Conservation (phyloP, 2,888 invertebrate genomes). For the Tryphoninae sp. region DNA sequence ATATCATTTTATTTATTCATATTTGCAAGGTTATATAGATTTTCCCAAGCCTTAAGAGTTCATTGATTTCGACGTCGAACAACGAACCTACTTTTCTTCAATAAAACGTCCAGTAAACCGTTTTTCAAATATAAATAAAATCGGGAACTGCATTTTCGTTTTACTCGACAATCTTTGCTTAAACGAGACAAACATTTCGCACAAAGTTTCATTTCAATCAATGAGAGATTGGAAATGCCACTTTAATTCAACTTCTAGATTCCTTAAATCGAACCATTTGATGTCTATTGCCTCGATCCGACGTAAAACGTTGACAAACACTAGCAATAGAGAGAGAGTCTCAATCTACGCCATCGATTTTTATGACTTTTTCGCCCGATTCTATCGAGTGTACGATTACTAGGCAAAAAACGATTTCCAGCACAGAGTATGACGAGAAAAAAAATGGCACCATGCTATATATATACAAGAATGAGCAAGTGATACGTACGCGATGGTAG, state of each 20-base stretch:
- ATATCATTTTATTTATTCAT: too few species aligned
- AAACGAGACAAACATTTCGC: background rate
- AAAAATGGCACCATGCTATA: constrained; percentile 5
- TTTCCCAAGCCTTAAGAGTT: too few species aligned
- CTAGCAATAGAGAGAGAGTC: constrained; percentile 8
- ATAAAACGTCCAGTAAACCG: too few species aligned
- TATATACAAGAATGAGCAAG: constrained; percentile 41
- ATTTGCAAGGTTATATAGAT: too few species aligned
- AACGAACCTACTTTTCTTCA: too few species aligned
- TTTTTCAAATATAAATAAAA: too few species aligned
- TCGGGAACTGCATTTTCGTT: background rate
- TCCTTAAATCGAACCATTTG: background rate
- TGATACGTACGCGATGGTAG: constrained; percentile 51
- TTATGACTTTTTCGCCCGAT: background rate
- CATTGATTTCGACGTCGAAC: too few species aligned
- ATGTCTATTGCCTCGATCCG: background rate
- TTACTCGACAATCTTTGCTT: background rate
- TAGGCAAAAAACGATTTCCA: constrained; percentile 42
- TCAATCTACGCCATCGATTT: constrained; percentile 18
- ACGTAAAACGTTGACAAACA: constrained; percentile 9
- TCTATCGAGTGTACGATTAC: background rate
- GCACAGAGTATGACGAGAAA: constrained; percentile 10
- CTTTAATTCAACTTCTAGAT: background rate
- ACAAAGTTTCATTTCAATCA: background rate
- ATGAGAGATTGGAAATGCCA: background rate